Evolutionary conservation across 2,888 invertebrate species (phyloP).

Genomic region (Hybos culiciformis): DNA sequence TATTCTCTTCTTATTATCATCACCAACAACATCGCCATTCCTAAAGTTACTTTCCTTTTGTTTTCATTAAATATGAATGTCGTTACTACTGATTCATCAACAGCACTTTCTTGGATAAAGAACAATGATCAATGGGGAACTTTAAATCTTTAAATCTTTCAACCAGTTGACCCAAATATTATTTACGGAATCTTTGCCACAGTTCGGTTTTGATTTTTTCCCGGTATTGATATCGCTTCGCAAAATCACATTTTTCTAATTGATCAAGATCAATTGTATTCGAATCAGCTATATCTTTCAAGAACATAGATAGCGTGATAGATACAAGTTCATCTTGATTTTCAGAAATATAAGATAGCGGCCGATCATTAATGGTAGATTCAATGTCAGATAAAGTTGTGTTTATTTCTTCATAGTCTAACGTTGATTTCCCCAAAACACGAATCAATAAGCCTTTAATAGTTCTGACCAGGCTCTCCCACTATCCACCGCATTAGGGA

Average conservation of each 20-base stretch:
- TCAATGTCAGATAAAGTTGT: conserved; percentile 17
- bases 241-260: conserved; percentile 3
- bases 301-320: conserved; percentile 21
- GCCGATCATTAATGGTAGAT: conserved; percentile 24
- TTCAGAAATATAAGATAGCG: conserved; percentile 21
- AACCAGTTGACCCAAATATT: conserved; percentile 11
- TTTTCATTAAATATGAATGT: neutral
- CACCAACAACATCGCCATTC: conserved; percentile 3
- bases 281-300: conserved; percentile 13
- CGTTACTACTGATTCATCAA: conserved; percentile 19
- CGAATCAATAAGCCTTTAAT: conserved; percentile 26
- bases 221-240: conserved; percentile 1
- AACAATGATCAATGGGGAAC: conserved; percentile 22
- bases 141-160: too few species aligned
- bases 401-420: conserved; percentile 14
- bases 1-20: conserved; percentile 6
- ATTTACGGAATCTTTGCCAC: conserved; percentile 9
- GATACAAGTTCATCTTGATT: conserved; percentile 16
- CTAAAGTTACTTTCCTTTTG: neutral
- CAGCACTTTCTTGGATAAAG: conserved; percentile 25
- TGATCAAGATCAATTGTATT: conserved; percentile 15
- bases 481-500: conserved; percentile 35
- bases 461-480: conserved; percentile 29
- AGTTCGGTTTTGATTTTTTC: conserved; percentile 7
- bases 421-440: conserved; percentile 25